Conservation (phyloP, 2,797 vertebrate genomes). For the Echiichthys vipera region DNA sequence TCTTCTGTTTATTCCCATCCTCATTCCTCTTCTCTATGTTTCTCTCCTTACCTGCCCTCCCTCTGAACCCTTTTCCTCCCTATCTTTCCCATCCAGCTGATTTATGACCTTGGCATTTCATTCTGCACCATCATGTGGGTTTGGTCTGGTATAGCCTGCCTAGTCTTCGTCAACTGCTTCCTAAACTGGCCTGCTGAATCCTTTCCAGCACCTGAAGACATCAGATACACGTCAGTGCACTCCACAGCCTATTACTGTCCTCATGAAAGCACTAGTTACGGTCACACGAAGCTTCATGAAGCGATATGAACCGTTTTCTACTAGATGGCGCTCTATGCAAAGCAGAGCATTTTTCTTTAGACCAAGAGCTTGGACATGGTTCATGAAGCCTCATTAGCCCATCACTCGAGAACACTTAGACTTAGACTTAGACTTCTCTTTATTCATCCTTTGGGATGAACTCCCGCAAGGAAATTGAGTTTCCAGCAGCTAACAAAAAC, state of each 20-base stretch:
- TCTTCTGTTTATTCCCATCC: background rate
- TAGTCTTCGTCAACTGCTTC: constrained; percentile 90
- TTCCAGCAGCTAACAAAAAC: too few relatives aligned
- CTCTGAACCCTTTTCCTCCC: background rate
- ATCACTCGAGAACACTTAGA: too few relatives aligned
- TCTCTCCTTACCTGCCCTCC: background rate
- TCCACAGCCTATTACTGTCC: background rate
- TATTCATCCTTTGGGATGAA: too few relatives aligned
- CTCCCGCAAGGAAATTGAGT: too few relatives aligned
- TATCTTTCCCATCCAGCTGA: constrained; percentile 72
- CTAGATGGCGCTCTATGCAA: too few relatives aligned
- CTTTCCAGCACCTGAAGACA: constrained; percentile 89
- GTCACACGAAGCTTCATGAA: too few relatives aligned
- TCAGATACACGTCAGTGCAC: constrained; percentile 86
- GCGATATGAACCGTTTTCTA: too few relatives aligned
- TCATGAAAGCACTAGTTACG: background rate
- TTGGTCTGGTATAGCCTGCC: constrained; percentile 87
- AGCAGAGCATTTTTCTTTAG: too few relatives aligned
- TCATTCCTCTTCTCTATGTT: background rate
- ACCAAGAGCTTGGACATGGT: too few relatives aligned
- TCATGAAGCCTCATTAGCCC: too few relatives aligned
- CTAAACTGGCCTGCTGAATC: constrained; percentile 90
- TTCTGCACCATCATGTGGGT: constrained; percentile 88
- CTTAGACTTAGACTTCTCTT: too few relatives aligned
- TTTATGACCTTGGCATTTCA: constrained; percentile 84